A percentile compares a stretch with the other conserved stretches of the same genome.
phyloP scores from a whole-genome alignment of 2,888 invertebrate genomes.

The Acleris literana region DNA sequence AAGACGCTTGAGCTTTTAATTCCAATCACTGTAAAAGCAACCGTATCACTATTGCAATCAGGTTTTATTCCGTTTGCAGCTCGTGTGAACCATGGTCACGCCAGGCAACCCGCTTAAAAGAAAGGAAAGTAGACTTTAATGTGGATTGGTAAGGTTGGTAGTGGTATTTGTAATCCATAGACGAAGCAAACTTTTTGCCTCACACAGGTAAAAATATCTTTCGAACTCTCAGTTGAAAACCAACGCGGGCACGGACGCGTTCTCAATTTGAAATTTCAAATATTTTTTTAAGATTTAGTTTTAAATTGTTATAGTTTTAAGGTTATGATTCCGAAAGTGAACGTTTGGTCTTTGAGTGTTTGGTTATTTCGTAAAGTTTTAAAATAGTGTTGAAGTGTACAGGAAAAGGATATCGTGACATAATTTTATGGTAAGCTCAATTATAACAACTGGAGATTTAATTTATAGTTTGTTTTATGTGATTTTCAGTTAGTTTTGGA shows the following conservation, averaged over 20 bases:
- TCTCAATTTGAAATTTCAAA: slow-evolving; percentile 25
- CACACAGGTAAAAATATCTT: slow-evolving; percentile 80
- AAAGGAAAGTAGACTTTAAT: slow-evolving; percentile 42
- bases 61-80: slow-evolving; percentile 41
- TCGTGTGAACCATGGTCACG: slow-evolving; percentile 53
- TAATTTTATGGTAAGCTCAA: slow-evolving; percentile 56
- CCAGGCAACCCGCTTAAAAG: slow-evolving; percentile 56
- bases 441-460: slow-evolving; percentile 18
- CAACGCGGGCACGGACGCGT: slow-evolving; percentile 61
- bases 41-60: slow-evolving; percentile 32
- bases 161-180: slow-evolving; percentile 45
- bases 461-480: slow-evolving; percentile 10
- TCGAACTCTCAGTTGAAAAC: slow-evolving; percentile 69
- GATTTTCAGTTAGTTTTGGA: slow-evolving; percentile 8
- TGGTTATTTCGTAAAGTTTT: slow-evolving; percentile 3
- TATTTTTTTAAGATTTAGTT: slow-evolving; percentile 24
- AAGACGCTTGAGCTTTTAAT: slow-evolving; percentile 59
- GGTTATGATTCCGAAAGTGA: slow-evolving; percentile 31
- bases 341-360: slow-evolving; percentile 15
- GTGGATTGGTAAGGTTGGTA: slow-evolving; percentile 38
- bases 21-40: slow-evolving; percentile 39
- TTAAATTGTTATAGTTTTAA: slow-evolving; percentile 22
- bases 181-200: slow-evolving; percentile 67
- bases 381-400: slow-evolving; percentile 40
- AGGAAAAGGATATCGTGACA: slow-evolving; percentile 61